Evolutionary conservation across 2,888 invertebrate species (phyloP).

Genomic region (Apodemia zela): DNA sequence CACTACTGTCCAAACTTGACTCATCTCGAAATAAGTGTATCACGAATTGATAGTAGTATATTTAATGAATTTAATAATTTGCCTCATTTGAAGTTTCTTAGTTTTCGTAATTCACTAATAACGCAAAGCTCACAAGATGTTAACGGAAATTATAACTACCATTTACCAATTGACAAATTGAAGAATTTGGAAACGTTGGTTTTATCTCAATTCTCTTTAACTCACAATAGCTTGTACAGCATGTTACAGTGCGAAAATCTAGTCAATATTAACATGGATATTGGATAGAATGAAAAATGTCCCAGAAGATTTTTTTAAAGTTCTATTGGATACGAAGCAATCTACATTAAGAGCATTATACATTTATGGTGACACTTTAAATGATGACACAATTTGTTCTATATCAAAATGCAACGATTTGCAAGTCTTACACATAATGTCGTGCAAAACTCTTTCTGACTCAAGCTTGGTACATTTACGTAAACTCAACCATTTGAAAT

Average conservation of each 20-base stretch:
- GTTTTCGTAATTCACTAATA: constrained; percentile 75
- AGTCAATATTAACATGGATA: constrained; percentile 76
- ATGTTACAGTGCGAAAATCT: constrained; percentile 72
- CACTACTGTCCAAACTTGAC: constrained; percentile 75
- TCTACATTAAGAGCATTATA: constrained; percentile 62
- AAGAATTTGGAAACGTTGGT: constrained; percentile 66
- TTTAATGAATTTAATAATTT: constrained; percentile 73
- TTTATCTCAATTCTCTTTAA: constrained; percentile 73
- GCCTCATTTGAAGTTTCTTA: constrained; percentile 75
- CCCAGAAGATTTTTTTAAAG: constrained; percentile 70
- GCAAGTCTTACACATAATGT: constrained; percentile 72
- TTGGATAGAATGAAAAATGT: constrained; percentile 80
- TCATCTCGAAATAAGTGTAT: constrained; percentile 77
- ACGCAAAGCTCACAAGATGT: constrained; percentile 66
- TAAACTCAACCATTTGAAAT: constrained; percentile 65
- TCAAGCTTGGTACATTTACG: constrained; percentile 70
- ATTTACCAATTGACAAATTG: constrained; percentile 72
- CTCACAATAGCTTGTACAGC: constrained; percentile 66
- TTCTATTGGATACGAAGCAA: constrained; percentile 64
- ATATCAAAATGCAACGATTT: constrained; percentile 67
- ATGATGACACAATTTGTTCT: constrained; percentile 68
- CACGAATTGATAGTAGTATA: constrained; percentile 75
- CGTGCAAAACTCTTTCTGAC: constrained; percentile 75
- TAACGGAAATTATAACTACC: constrained; percentile 74
- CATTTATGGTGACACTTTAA: constrained; percentile 74